Percentiles rank a stretch among this genome's conserved stretches.
Evolutionary conservation across 2,888 invertebrate genomes (phyloP).

Genomic region (Chironomus tentans): DNA sequence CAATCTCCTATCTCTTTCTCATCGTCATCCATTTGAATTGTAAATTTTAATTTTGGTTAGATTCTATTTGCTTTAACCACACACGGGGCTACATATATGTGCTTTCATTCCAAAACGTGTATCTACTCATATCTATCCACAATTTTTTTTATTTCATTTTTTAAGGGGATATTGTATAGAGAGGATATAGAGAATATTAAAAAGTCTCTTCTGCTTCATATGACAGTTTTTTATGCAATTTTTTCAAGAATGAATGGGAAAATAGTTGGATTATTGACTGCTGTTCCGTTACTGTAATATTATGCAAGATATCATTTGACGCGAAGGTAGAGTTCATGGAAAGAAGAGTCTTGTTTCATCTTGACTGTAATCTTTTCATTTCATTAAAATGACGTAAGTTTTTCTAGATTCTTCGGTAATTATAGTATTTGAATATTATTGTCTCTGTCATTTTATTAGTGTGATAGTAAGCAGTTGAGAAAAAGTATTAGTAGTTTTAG

Average conservation of each 20-base stretch:
- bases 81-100: neutral
- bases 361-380: no score
- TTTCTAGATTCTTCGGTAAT: no score
- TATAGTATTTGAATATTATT: no score
- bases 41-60: slow-evolving; percentile 26
- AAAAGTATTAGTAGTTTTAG: no score
- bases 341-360: no score
- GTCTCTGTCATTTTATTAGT: no score
- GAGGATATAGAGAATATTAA: slow-evolving; percentile 14
- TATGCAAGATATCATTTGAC: no score
- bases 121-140: neutral
- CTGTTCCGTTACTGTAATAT: no score
- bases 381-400: no score
- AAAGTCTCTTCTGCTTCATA: slow-evolving; percentile 14
- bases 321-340: no score
- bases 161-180: neutral
- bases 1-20: neutral
- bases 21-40: slow-evolving; percentile 15
- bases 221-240: slow-evolving; percentile 1
- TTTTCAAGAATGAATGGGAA: neutral
- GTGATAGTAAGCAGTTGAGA: no score
- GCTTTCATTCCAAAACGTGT: neutral
- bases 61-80: slow-evolving; percentile 24
- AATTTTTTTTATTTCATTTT: neutral
- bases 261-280: no score